Conservation (phyloP, 2,888 invertebrate genomes). For the Lamproptera curius region DNA sequence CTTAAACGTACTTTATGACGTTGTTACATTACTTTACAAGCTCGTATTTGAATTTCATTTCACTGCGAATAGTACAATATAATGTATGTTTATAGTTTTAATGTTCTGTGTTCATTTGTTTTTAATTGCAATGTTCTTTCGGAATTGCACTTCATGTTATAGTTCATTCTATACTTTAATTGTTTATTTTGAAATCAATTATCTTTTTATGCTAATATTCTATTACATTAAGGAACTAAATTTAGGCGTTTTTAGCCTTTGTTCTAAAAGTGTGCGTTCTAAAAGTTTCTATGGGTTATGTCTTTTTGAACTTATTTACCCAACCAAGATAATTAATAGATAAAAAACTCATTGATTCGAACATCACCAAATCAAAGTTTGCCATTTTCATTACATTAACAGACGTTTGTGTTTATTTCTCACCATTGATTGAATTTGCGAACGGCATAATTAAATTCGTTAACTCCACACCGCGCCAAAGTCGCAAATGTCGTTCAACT, state of each 20-base stretch:
- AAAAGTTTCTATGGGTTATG: no score
- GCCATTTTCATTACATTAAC: no score
- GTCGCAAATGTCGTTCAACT: slow-evolving; percentile 15
- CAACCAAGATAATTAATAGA: no score
- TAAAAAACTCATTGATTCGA: no score
- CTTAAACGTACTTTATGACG: slow-evolving; percentile 15
- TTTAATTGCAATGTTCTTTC: background rate
- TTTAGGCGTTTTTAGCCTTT: no score
- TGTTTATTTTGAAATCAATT: no score
- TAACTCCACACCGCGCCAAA: slow-evolving; percentile 11
- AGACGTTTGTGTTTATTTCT: slow-evolving; percentile 4
- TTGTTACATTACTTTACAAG: slow-evolving; percentile 16
- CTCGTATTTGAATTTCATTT: slow-evolving; percentile 15
- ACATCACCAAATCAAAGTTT: no score
- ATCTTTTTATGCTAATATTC: no score
- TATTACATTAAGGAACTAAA: no score
- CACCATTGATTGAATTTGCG: background rate
- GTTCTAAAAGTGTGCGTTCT: no score
- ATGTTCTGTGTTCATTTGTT: slow-evolving; percentile 1
- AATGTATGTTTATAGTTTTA: slow-evolving; percentile 1
- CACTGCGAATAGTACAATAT: slow-evolving; percentile 6
- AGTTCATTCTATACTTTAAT: background rate
- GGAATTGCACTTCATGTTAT: background rate
- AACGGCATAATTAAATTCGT: slow-evolving; percentile 10
- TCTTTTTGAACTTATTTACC: no score